These are phyloP conservation scores for Malurus leucopterus DNA, from an alignment of 2,797 vertebrate species.

Conservation along the genomic window DNA sequence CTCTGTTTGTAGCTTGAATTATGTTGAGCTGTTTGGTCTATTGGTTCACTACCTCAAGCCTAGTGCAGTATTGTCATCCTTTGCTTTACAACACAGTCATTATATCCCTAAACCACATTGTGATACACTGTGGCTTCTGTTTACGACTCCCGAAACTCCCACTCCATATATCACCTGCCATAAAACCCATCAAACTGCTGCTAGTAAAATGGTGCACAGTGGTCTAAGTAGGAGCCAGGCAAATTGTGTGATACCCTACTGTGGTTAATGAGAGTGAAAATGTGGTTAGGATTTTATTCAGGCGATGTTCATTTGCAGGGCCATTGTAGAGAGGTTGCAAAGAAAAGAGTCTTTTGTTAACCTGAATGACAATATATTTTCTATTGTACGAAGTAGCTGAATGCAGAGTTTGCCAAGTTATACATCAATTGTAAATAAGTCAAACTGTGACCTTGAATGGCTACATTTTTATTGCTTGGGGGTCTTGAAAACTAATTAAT, in stretches of 20 bases:
- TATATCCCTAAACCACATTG: constrained; percentile 83
- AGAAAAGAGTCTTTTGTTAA: constrained; percentile 78
- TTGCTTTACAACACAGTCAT: constrained; percentile 83
- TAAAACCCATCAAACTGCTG: constrained; percentile 83
- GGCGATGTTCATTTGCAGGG: constrained; percentile 78
- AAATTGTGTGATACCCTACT: constrained; percentile 82
- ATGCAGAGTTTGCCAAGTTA: constrained; percentile 71
- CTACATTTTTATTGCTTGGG: constrained; percentile 65
- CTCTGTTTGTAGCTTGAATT: constrained; percentile 70
- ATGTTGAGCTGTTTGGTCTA: constrained; percentile 76
- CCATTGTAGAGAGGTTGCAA: constrained; percentile 77
- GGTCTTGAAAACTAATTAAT: constrained; percentile 75
- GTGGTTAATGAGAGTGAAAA: constrained; percentile 85
- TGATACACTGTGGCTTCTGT: constrained; percentile 83
- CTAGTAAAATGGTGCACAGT: constrained; percentile 83
- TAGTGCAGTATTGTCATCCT: constrained; percentile 77
- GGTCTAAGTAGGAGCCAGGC: constrained; percentile 79
- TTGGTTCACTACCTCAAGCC: constrained; percentile 76
- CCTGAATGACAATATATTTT: constrained; percentile 77
- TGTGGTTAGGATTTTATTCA: constrained; percentile 82
- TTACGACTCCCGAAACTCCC: constrained; percentile 83
- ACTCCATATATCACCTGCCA: constrained; percentile 86
- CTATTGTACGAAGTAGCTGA: constrained; percentile 67
- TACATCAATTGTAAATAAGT: constrained; percentile 77
- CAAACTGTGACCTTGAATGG: constrained; percentile 75